Evolutionary conservation across 2,797 vertebrate species (phyloP), one percentile per base, ranked within the genome.

Genomic region (Parauchenoglanis ngamensis): DNA sequence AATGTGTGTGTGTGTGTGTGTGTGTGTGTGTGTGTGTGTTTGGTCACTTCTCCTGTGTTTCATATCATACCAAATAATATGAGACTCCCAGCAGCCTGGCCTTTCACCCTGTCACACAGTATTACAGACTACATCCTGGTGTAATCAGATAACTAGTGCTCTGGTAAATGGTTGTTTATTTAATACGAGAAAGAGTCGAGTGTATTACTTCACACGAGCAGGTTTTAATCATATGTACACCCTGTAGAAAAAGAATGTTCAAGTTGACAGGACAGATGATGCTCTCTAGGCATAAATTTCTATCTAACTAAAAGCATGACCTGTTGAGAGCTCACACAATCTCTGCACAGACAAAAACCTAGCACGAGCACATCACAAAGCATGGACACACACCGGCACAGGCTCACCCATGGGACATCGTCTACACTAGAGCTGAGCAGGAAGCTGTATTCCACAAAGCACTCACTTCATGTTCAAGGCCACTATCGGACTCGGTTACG

Each of bases 401-500:
- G 59, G 57, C 59, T 57, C 83, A 84, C 90, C 87, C 84, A 35
- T 82, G 87, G 82, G 89, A 88, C 59, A 3, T 63, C 2, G 54
- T 67, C 70, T 73, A 86, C 72, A 77, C 59, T 85, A 44, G 80
- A 52, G 76, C 88, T 83, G 84, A 87, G 81, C 83, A 90, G 73
- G 46, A 86, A 79, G 31, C 75, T 67, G 85, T 25, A 86, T 80
- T 87, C 63, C 85, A 13, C 35, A 86, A 87, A 83, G 61, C 86
- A 89, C 79, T 73, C 63, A 63, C 84, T 80, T 89, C 89, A 83
- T 87, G 85, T 89, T 93, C 93, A 94, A 94, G 94, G 94, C 93
- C 93, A 91, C 90, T 86, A 92, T 92, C 92, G 90, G 89, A 88
- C 90, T 87, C 92, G 92, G 91, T 93, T 93, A 94, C 92, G 35